These are phyloP conservation scores for Danio aesculapii DNA, from an alignment of 2,797 vertebrate species.

Conservation along the genomic window DNA sequence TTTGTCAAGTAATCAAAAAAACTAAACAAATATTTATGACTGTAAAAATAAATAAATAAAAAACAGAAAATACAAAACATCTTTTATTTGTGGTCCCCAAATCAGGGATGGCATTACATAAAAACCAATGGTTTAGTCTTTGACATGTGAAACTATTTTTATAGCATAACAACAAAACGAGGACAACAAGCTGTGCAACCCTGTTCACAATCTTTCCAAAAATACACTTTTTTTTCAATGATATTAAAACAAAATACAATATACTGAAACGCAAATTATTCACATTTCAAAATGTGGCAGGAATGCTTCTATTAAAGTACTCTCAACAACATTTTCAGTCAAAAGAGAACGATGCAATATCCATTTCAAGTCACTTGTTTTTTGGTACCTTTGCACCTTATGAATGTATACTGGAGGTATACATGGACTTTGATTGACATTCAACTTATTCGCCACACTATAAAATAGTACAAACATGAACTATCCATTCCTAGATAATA, in stretches of 20 bases:
- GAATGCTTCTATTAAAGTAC: background rate
- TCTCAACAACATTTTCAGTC: background rate
- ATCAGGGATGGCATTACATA: slow-evolving; percentile 32
- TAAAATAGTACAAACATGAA: slow-evolving; percentile 29
- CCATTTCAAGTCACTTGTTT: slow-evolving; percentile 14
- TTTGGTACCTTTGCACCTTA: background rate
- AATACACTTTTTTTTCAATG: background rate
- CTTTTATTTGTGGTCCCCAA: slow-evolving; percentile 57
- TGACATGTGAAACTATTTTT: slow-evolving; percentile 11
- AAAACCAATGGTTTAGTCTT: slow-evolving; percentile 37
- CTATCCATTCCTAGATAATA: slow-evolving; percentile 8
- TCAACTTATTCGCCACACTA: background rate
- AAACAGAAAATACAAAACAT: slow-evolving; percentile 46
- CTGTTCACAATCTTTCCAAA: slow-evolving; percentile 10
- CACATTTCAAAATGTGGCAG: background rate
- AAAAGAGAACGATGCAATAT: background rate
- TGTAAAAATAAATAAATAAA: background rate
- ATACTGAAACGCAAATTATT: background rate
- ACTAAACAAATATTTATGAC: too few relatives aligned
- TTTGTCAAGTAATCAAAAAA: too few relatives aligned
- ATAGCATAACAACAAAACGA: background rate
- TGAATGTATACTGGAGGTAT: background rate
- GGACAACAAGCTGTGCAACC: slow-evolving; percentile 8
- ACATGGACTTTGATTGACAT: background rate
- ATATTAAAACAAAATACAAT: background rate